Conservation (phyloP, 1,140 invertebrate genomes). For the Rhopalosiphum maidis region DNA sequence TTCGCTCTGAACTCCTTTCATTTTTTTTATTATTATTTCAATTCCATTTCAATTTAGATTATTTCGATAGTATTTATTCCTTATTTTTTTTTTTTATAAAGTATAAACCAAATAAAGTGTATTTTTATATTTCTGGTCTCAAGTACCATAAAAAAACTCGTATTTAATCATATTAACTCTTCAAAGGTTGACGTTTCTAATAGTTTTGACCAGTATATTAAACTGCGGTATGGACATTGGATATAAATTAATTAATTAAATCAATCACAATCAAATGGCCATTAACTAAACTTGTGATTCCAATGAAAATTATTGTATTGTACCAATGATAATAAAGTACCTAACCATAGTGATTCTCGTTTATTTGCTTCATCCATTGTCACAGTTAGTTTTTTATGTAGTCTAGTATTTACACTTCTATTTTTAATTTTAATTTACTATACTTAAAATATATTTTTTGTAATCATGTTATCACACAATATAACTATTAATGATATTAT, state of each 20-base stretch:
- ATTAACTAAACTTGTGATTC: neutral
- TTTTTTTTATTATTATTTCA: neutral
- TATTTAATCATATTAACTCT: neutral
- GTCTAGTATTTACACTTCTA: neutral
- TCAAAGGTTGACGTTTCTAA: neutral
- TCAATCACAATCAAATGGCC: neutral
- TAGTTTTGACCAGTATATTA: neutral
- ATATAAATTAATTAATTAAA: neutral
- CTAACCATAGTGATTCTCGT: neutral
- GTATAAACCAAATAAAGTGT: neutral
- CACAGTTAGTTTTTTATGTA: neutral
- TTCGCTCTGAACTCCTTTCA: neutral
- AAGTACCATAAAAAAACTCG: neutral
- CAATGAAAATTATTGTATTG: neutral
- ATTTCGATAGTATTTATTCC: neutral
- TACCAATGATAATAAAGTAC: neutral
- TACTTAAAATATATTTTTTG: neutral
- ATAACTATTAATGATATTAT: too few species aligned
- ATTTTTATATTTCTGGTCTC: neutral
- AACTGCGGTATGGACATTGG: neutral
- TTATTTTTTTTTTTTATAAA: slow-evolving; percentile 13
- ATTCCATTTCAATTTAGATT: neutral
- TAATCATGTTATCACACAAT: neutral
- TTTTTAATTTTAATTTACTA: too few species aligned
- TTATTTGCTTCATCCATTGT: neutral